Conservation (phyloP, 2,797 vertebrate species). For the Mormyrus proboscirostris region DNA sequence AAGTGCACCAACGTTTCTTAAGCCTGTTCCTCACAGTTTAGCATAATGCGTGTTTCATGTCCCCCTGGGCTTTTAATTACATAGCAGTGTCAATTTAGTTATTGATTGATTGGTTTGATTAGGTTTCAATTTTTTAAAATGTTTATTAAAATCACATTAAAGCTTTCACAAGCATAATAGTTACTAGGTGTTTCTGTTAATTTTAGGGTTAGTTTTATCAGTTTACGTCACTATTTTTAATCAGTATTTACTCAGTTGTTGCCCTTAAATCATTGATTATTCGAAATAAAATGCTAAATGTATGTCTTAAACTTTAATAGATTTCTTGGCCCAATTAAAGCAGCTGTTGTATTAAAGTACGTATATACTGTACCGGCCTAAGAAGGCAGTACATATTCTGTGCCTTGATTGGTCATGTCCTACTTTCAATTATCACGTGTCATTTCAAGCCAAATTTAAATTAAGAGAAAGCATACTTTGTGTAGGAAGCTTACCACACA, state of each 20-base stretch:
- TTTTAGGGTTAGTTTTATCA: background rate
- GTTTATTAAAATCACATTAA: background rate
- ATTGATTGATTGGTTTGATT: background rate
- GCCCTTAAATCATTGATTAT: background rate
- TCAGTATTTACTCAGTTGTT: background rate
- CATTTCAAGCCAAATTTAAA: background rate
- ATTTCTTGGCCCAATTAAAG: background rate
- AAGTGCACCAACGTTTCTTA: background rate
- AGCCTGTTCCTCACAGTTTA: background rate
- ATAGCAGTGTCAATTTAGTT: background rate
- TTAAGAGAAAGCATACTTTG: background rate
- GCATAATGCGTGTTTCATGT: background rate
- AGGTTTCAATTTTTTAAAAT: background rate
- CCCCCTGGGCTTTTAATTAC: background rate
- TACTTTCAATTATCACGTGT: background rate
- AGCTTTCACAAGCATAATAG: background rate
- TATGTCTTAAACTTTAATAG: background rate
- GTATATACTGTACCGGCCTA: background rate
- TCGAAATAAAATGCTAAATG: background rate
- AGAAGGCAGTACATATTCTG: background rate
- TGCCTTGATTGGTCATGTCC: background rate
- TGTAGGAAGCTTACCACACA: background rate
- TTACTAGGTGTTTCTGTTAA: background rate
- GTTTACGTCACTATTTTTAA: background rate
- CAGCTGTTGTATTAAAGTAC: background rate